Evolutionary conservation across 1,140 invertebrate species (phyloP).

Genomic region (Drosophila nigrodunni): DNA sequence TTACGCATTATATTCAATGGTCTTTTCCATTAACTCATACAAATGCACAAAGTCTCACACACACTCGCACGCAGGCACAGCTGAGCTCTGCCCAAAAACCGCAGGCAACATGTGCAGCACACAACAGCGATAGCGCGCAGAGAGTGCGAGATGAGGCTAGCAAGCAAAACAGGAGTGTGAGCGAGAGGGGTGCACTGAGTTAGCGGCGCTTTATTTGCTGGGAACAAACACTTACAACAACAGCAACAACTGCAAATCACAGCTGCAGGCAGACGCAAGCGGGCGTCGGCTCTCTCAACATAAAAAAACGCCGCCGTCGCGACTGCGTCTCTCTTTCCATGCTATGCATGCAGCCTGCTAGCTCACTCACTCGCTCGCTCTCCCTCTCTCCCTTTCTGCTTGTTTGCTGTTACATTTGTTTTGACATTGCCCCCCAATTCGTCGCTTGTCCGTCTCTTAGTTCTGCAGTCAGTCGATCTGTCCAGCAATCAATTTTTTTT

Average conservation of each 20-base stretch:
- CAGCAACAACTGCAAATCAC: conserved; percentile 42
- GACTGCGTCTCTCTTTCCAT: not conserved
- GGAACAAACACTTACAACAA: conserved; percentile 49
- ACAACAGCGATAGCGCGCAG: not conserved
- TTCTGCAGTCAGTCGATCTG: conserved; percentile 22
- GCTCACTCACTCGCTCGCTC: not conserved
- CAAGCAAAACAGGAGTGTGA: not conserved
- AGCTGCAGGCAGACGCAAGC: conserved; percentile 42
- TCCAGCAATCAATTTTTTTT: conserved; percentile 40
- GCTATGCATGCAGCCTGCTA: not conserved
- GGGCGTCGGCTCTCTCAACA: conserved; percentile 43
- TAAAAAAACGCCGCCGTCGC: conserved; percentile 45
- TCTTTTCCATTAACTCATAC: conserved; percentile 46
- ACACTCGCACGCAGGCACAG: conserved; percentile 16
- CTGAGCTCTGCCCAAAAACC: conserved; percentile 35
- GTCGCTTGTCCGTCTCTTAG: conserved; percentile 31
- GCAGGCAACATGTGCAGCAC: conserved; percentile 47
- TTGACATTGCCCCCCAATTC: conserved; percentile 37
- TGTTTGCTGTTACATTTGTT: conserved; percentile 50
- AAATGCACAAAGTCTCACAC: conserved; percentile 1
- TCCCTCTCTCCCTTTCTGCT: not conserved
- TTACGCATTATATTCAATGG: conserved; percentile 38
- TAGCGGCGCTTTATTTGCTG: conserved; percentile 51
- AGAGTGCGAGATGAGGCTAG: conserved; percentile 2
- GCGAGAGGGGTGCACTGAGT: conserved; percentile 14